Evolutionary conservation across 2,797 vertebrate genomes (phyloP).

Genomic region (Argyrosomus regius): DNA sequence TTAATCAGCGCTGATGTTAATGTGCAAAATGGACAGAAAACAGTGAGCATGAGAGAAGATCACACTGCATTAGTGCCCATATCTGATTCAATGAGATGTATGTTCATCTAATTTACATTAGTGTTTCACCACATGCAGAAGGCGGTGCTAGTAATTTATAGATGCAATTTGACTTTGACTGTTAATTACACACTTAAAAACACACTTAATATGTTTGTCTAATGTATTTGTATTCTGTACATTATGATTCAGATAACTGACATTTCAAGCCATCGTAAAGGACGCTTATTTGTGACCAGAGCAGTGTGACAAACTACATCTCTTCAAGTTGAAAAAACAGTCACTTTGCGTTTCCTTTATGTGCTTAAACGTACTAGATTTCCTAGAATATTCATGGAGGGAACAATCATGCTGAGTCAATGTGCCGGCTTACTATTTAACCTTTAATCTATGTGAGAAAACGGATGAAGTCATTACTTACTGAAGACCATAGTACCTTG

Average conservation of each 20-base stretch:
- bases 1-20: neutral
- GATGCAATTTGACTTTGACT: slow-evolving; percentile 1
- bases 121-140: slow-evolving; percentile 15
- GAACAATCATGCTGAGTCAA: slow-evolving; percentile 56
- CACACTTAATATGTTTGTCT: neutral
- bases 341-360: slow-evolving; percentile 31
- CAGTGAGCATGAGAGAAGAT: slow-evolving; percentile 1
- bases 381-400: slow-evolving; percentile 64
- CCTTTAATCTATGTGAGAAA: slow-evolving; percentile 66
- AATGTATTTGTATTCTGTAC: neutral
- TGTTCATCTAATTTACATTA: slow-evolving; percentile 14
- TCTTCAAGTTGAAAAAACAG: slow-evolving; percentile 26
- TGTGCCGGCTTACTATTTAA: slow-evolving; percentile 63
- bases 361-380: slow-evolving; percentile 40
- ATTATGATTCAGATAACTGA: neutral
- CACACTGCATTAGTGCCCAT: slow-evolving; percentile 16
- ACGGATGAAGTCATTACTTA: slow-evolving; percentile 55
- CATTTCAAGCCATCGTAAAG: neutral
- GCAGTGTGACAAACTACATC: neutral
- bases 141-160: neutral
- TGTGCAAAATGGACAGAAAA: neutral
- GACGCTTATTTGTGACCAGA: neutral
- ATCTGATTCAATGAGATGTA: slow-evolving; percentile 31
- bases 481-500: slow-evolving; percentile 40
- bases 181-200: neutral